Evolutionary conservation across 2,888 invertebrate genomes (phyloP).

Genomic region (Polydrusus cervinus): DNA sequence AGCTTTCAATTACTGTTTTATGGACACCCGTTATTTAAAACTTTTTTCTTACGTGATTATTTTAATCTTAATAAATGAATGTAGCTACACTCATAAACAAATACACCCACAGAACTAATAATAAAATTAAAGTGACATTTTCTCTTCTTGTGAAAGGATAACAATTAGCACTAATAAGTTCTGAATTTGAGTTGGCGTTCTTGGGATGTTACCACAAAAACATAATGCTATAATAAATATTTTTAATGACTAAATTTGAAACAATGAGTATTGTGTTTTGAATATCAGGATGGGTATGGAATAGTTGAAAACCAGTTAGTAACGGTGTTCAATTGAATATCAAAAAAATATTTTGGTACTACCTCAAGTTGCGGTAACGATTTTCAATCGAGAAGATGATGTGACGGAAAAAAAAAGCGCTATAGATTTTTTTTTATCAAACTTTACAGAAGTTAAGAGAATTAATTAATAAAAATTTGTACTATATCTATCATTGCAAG

Average conservation of each 20-base stretch:
- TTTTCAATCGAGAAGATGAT: too few species aligned
- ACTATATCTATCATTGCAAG: too few species aligned
- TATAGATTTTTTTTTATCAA: too few species aligned
- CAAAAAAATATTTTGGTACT: too few species aligned
- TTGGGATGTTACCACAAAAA: conserved; percentile 19
- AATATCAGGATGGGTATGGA: too few species aligned
- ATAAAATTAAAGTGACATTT: conserved; percentile 15
- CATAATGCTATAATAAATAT: not conserved
- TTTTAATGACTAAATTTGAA: not conserved
- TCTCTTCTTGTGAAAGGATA: conserved; percentile 17
- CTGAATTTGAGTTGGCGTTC: conserved; percentile 7
- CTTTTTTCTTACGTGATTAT: not conserved
- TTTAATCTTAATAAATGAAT: conserved; percentile 3
- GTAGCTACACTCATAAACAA: conserved; percentile 2
- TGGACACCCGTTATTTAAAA: not conserved
- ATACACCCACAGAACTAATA: conserved; percentile 1
- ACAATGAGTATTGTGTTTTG: conserved; percentile 9
- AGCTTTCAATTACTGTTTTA: conserved; percentile 18
- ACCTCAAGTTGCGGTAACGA: too few species aligned
- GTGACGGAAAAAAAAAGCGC: too few species aligned
- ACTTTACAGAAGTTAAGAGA: too few species aligned
- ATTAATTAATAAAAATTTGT: too few species aligned
- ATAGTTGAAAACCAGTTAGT: too few species aligned
- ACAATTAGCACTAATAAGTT: conserved; percentile 17
- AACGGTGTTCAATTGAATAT: too few species aligned